phyloP scores from a whole-genome alignment of 2,888 invertebrate species.

The Nebria brevicollis region DNA sequence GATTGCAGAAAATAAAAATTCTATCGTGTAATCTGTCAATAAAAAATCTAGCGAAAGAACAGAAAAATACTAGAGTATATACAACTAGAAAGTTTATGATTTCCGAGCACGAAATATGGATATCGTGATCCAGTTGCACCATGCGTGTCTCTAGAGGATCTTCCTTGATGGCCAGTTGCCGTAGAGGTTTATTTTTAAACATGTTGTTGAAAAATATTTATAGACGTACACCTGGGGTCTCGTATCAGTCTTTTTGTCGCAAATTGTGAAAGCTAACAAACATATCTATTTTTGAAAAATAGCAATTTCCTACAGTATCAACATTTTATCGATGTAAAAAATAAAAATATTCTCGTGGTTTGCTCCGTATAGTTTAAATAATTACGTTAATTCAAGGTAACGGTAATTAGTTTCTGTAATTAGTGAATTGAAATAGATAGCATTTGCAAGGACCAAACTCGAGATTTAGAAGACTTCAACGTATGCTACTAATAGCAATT shows the following conservation, averaged over 20 bases:
- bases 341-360: too few species aligned
- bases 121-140: background rate
- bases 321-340: too few species aligned
- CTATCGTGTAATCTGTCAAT: constrained; percentile 33
- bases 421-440: too few species aligned
- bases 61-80: background rate
- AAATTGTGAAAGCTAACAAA: background rate
- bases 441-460: too few species aligned
- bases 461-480: too few species aligned
- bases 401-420: too few species aligned
- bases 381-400: too few species aligned
- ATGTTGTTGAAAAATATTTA: background rate
- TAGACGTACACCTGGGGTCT: background rate
- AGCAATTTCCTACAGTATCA: too few species aligned
- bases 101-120: constrained; percentile 9
- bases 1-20: constrained; percentile 27
- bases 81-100: constrained; percentile 6
- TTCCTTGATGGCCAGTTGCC: constrained; percentile 3
- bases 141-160: background rate
- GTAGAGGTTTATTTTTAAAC: background rate
- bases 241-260: background rate
- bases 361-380: too few species aligned
- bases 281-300: too few species aligned
- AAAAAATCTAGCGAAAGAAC: constrained; percentile 18
- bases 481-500: too few species aligned